These are phyloP conservation scores for Myotis brandtii DNA, from an alignment of 2,113 vertebrate genomes.

Conservation along the genomic window DNA sequence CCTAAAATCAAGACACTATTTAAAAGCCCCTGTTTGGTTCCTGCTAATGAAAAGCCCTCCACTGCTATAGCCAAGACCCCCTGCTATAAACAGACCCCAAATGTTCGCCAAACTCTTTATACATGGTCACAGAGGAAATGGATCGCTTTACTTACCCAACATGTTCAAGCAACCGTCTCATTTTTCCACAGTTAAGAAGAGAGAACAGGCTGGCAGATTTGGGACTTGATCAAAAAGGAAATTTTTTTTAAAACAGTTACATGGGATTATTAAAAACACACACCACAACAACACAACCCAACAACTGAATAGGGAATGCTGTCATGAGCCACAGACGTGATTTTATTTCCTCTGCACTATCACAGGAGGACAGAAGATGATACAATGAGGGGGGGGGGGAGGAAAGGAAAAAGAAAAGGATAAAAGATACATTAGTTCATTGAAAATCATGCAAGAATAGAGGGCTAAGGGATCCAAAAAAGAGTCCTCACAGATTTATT, in stretches of 20 bases:
- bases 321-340: slow-evolving; percentile 86
- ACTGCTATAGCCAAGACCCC: slow-evolving; percentile 71
- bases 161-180: slow-evolving; percentile 88
- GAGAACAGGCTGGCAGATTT: slow-evolving; percentile 90
- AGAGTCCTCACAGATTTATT: slow-evolving; percentile 80
- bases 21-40: slow-evolving; percentile 76
- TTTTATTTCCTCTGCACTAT: slow-evolving; percentile 86
- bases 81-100: slow-evolving; percentile 82
- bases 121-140: slow-evolving; percentile 86
- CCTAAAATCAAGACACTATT: slow-evolving; percentile 82
- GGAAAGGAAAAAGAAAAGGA: slow-evolving; percentile 76
- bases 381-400: slow-evolving; percentile 74
- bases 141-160: slow-evolving; percentile 89
- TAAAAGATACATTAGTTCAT: slow-evolving; percentile 86
- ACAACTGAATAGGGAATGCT: slow-evolving; percentile 85
- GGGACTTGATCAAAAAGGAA: slow-evolving; percentile 89
- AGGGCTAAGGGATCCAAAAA: slow-evolving; percentile 81
- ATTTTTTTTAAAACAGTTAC: slow-evolving; percentile 88
- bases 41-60: slow-evolving; percentile 70
- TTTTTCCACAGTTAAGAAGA: slow-evolving; percentile 89
- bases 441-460: slow-evolving; percentile 83
- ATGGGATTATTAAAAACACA: slow-evolving; percentile 84
- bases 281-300: slow-evolving; percentile 64
- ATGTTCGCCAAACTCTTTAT: slow-evolving; percentile 84
- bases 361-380: slow-evolving; percentile 84